Percentiles rank a stretch among this genome's conserved stretches.
Evolutionary conservation across 2,888 invertebrate species (phyloP).

Genomic region (Yponomeuta evonymella): DNA sequence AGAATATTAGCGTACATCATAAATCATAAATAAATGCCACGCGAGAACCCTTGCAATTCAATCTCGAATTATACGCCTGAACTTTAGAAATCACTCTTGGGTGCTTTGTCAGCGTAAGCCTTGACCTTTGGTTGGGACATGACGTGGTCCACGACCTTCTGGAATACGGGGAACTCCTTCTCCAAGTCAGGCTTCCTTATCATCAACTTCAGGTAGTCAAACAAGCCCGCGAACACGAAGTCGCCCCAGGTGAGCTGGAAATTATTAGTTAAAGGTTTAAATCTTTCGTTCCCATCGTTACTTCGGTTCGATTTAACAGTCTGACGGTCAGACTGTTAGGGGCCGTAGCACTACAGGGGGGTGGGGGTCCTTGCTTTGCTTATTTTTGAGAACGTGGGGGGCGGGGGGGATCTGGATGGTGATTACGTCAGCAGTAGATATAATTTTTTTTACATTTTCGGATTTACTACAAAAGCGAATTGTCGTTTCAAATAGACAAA

Average conservation of each 20-base stretch:
- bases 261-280: not conserved
- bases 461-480: no score
- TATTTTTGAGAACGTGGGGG: no score
- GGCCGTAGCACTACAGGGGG: no score
- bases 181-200: constrained; percentile 33
- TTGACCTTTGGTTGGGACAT: constrained; percentile 49
- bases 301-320: no score
- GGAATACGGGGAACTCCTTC: constrained; percentile 50
- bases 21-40: not conserved
- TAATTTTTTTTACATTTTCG: no score
- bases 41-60: not conserved
- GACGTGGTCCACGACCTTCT: constrained; percentile 50
- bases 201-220: constrained; percentile 59
- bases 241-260: constrained; percentile 76
- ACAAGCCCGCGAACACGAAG: constrained; percentile 64
- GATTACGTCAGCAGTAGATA: no score
- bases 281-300: no score
- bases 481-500: no score
- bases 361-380: no score
- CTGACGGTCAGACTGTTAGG: no score
- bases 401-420: no score
- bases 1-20: not conserved
- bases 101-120: constrained; percentile 43
- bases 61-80: not conserved
- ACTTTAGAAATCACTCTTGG: constrained; percentile 22